Conservation (phyloP, 2,797 vertebrate species). For the Gallinago stenura region DNA sequence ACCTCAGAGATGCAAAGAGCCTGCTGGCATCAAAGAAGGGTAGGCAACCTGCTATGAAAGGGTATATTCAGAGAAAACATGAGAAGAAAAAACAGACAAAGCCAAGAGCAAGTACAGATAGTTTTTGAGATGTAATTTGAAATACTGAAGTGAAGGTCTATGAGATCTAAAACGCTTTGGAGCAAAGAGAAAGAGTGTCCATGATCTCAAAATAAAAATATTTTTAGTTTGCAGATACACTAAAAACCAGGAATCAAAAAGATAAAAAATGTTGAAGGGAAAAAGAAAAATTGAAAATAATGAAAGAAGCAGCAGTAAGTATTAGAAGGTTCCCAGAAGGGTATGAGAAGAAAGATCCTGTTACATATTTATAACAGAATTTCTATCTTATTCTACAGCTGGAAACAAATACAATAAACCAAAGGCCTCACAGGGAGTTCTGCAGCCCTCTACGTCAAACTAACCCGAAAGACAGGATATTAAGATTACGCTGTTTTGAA, state of each 20-base stretch:
- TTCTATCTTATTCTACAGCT: neutral
- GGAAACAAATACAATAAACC: constrained; percentile 27
- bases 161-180: neutral
- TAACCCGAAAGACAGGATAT: neutral
- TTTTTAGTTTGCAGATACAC: neutral
- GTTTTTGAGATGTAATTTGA: neutral
- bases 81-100: neutral
- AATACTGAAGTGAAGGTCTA: neutral
- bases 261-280: neutral
- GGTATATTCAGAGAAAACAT: neutral
- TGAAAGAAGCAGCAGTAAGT: neutral
- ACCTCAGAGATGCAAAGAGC: neutral
- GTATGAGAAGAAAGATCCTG: neutral
- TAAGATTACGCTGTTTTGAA: neutral
- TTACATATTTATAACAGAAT: constrained; percentile 1
- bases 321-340: neutral
- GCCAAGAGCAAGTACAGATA: neutral
- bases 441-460: neutral
- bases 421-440: neutral
- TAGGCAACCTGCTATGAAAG: neutral
- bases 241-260: neutral
- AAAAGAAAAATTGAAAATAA: neutral
- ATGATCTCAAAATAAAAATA: neutral
- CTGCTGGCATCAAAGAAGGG: neutral
- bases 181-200: neutral